phyloP scores from a whole-genome alignment of 2,113 vertebrate species.

The Illadopsis cleaveri region DNA sequence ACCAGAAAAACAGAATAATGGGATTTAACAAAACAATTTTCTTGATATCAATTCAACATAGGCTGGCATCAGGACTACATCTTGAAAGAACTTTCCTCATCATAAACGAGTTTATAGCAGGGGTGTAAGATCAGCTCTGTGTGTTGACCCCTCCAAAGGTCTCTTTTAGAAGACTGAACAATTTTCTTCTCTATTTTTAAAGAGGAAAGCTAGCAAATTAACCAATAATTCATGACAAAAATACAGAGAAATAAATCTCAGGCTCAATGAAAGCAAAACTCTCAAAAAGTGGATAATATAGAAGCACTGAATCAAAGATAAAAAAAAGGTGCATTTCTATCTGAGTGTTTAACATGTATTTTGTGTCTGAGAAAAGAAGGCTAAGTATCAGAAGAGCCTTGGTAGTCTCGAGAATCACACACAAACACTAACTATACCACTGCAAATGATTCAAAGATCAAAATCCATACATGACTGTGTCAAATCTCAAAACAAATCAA shows the following conservation, averaged over 20 bases:
- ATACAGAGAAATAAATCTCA: neutral
- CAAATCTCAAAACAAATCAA: neutral
- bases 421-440: neutral
- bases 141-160: neutral
- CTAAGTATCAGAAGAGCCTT: neutral
- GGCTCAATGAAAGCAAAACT: neutral
- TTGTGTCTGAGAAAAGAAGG: neutral
- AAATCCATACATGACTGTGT: neutral
- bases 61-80: neutral
- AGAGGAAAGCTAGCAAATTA: neutral
- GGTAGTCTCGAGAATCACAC: neutral
- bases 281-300: neutral
- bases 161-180: neutral
- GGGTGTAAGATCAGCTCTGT: neutral
- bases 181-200: neutral
- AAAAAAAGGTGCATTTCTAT: neutral
- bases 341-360: neutral
- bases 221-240: neutral
- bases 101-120: neutral
- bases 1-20: neutral
- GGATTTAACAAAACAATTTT: neutral
- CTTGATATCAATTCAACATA: neutral
- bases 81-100: neutral
- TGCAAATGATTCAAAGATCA: neutral
- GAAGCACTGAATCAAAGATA: neutral